Evolutionary conservation across 2,113 vertebrate species (phyloP).

Genomic region (Sterrhoptilus dennistouni): DNA sequence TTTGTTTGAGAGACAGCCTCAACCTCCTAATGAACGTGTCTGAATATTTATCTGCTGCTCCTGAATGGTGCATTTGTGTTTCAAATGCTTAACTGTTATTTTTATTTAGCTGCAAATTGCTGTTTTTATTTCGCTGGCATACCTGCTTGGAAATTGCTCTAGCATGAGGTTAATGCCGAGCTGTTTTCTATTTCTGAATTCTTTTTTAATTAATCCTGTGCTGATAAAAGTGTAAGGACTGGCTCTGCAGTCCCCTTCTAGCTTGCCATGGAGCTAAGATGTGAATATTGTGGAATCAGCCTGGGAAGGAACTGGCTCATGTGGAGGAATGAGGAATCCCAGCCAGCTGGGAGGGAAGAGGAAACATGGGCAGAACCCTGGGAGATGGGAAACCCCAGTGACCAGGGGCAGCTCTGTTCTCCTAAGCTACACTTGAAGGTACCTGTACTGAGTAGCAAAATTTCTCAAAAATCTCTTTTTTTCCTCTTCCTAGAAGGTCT

Average conservation of each 20-base stretch:
- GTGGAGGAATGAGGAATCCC: background rate
- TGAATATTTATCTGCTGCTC: slow-evolving; percentile 35
- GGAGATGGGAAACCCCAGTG: background rate
- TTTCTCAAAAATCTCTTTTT: background rate
- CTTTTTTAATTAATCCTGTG: slow-evolving; percentile 4
- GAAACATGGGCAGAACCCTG: background rate
- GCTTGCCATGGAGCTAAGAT: background rate
- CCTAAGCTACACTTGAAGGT: background rate
- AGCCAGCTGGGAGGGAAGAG: rapidly evolving
- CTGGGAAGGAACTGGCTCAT: background rate
- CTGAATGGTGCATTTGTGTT: slow-evolving; percentile 23
- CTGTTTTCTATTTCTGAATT: background rate
- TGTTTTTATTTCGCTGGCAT: background rate
- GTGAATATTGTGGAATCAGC: background rate
- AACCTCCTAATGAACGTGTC: background rate
- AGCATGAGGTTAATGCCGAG: background rate
- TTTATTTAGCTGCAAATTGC: slow-evolving; percentile 63
- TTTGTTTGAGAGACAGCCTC: slow-evolving; percentile 25
- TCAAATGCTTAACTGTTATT: slow-evolving; percentile 57
- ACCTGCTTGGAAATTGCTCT: background rate
- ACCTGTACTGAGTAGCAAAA: background rate
- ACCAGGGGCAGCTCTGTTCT: background rate
- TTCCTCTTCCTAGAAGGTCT: background rate
- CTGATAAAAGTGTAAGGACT: background rate
- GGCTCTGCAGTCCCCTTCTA: background rate